Base-by-base conservation (phyloP, 2,113 vertebrate species). In the Procavia capensis region DNA sequence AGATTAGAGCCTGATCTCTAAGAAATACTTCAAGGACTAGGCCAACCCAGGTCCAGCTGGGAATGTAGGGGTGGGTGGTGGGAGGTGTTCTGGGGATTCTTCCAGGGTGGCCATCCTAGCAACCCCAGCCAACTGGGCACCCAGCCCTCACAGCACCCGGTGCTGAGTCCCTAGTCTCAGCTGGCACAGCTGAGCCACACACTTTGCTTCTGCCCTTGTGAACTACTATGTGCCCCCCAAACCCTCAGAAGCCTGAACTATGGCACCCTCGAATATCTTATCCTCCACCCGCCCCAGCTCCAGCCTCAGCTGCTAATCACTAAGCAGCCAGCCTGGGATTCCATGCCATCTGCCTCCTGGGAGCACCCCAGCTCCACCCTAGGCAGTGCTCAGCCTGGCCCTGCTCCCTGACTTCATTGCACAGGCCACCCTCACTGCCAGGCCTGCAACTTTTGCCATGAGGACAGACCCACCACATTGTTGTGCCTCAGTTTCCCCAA, bases 161-260 rank as follows among this genome's bases (percentile, higher is more conserved):
- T 43, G 2, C 81, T 93, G 96, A 97, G 96, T 97, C 95, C 78
- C 93, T 95, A 95, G 9, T 93, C 98, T 98, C 96, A 95, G 96
- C 85, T 95, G 93, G 80, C 54, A 43, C 91, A 29, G 29, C 22
- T 50, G 6, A 7, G 19, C 31, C 72, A 24, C 14, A 41, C 0
- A 22, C 24, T 39, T 22, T 36, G 34, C 39, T 80, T 11, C 66
- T 90, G 75, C 54, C 39, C 63, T 43, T 3, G 16, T 45, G 43
- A 88, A 81, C 43, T 92, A 36, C 39, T 29, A 10, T 41, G 39
- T 3, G 36, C 25, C 31, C 59, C 85, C 63, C 66, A 75, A 86
- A 45, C n/a, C 70, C 36, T 5, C 4, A 9, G 29, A 24, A 76
- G 27, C 59, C 66, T 83, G 20, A 80, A 83, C 7, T 5, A 11